These are phyloP conservation scores for Halichoeres trimaculatus DNA, from an alignment of 2,113 vertebrate genomes.

Conservation along the genomic window DNA sequence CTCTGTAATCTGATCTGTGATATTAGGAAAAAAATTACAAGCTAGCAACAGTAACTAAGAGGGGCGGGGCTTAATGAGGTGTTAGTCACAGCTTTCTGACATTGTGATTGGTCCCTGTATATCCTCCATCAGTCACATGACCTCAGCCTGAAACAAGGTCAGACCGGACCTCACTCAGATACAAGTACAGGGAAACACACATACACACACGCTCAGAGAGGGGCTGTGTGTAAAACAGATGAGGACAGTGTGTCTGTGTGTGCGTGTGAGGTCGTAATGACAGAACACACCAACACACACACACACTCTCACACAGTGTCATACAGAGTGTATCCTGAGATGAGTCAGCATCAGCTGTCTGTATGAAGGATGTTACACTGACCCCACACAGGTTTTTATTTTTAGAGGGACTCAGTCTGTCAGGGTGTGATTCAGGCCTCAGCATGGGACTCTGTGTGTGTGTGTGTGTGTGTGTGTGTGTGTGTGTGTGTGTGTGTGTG, in stretches of 20 bases:
- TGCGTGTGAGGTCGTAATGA: neutral
- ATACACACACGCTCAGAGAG: neutral
- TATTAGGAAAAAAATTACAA: too few relatives aligned
- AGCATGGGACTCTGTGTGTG: neutral
- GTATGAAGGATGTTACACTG: neutral
- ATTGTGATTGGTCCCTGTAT: neutral
- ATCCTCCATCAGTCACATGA: neutral
- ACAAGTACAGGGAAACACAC: conserved; percentile 1
- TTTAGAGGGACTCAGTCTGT: too few relatives aligned
- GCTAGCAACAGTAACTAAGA: neutral
- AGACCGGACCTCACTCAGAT: neutral
- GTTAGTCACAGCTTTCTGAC: neutral
- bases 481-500: too few relatives aligned
- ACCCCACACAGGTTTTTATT: neutral
- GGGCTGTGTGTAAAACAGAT: neutral
- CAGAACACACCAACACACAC: neutral
- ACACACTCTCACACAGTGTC: neutral
- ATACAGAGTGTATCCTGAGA: neutral
- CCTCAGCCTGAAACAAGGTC: neutral
- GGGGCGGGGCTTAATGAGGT: neutral
- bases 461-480: too few relatives aligned
- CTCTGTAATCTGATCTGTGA: too few relatives aligned
- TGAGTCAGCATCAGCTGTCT: neutral
- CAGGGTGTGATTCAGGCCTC: too few relatives aligned
- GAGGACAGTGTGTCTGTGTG: neutral